A percentile compares a stretch with the other conserved stretches of the same genome.
Conservation (phyloP, 2,888 invertebrate genomes). For the Sabatieria punctata region DNA sequence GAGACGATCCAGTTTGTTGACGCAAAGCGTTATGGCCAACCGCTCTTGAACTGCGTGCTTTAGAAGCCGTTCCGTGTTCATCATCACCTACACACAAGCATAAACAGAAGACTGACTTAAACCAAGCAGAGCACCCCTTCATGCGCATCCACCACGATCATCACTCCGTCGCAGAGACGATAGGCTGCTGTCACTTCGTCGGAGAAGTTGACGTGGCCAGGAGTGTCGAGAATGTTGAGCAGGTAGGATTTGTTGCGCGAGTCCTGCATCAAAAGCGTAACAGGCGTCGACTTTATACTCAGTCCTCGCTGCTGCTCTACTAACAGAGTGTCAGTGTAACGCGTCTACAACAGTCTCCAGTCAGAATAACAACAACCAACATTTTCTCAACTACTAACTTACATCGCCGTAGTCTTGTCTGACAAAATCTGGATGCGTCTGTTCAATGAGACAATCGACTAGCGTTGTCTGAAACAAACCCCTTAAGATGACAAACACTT, state of each 20-base stretch:
- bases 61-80: slow-evolving; percentile 84
- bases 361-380: slow-evolving; percentile 6
- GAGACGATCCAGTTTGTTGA: slow-evolving; percentile 85
- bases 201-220: slow-evolving; percentile 93
- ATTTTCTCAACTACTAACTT: slow-evolving; percentile 47
- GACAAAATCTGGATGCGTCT: slow-evolving; percentile 77
- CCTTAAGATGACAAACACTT: too few species aligned
- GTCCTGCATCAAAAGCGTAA: slow-evolving; percentile 79
- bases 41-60: slow-evolving; percentile 86
- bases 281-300: slow-evolving; percentile 87
- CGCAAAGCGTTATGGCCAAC: slow-evolving; percentile 78
- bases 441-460: slow-evolving; percentile 84
- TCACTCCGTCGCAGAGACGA: slow-evolving; percentile 68
- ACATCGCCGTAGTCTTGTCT: slow-evolving; percentile 39
- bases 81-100: slow-evolving; percentile 47
- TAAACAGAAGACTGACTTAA: neutral
- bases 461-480: slow-evolving; percentile 52
- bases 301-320: slow-evolving; percentile 85
- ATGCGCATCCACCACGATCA: slow-evolving; percentile 90
- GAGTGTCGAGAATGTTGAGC: slow-evolving; percentile 91
- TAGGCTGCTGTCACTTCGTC: slow-evolving; percentile 96
- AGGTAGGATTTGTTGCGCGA: slow-evolving; percentile 88
- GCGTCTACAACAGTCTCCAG: slow-evolving; percentile 19
- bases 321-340: slow-evolving; percentile 83
- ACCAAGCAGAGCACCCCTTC: slow-evolving; percentile 67